phyloP scores from a whole-genome alignment of 2,888 invertebrate species.

The Drosophila ustulata region DNA sequence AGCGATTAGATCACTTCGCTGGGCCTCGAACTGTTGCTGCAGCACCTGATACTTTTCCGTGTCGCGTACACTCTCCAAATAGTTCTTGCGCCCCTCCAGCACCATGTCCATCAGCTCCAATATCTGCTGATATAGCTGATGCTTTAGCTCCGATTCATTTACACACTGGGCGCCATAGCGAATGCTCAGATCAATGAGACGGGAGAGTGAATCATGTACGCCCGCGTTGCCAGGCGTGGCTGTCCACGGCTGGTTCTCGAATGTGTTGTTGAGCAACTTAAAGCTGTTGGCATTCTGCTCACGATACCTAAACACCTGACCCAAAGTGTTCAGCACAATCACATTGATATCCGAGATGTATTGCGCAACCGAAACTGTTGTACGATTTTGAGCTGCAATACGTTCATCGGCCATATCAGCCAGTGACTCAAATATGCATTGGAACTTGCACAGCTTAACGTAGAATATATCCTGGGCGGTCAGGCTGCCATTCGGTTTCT shows the following conservation, averaged over 20 bases:
- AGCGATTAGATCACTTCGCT: conserved; percentile 88
- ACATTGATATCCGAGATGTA: conserved; percentile 87
- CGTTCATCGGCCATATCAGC: conserved; percentile 87
- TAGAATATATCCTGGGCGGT: conserved; percentile 91
- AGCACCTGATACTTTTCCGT: conserved; percentile 87
- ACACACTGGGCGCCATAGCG: conserved; percentile 84
- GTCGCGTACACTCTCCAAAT: conserved; percentile 88
- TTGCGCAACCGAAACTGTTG: conserved; percentile 86
- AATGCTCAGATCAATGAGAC: conserved; percentile 83
- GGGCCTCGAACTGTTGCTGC: conserved; percentile 88
- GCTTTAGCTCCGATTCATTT: conserved; percentile 83
- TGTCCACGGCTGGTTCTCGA: conserved; percentile 92
- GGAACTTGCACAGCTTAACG: conserved; percentile 89
- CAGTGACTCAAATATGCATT: conserved; percentile 88
- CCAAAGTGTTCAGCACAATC: conserved; percentile 87
- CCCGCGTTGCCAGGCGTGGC: conserved; percentile 87
- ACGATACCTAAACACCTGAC: conserved; percentile 88
- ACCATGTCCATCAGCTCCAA: conserved; percentile 90
- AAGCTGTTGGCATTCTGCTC: conserved; percentile 87
- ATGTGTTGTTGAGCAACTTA: conserved; percentile 83
- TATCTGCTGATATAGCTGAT: conserved; percentile 89
- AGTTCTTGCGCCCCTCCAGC: conserved; percentile 89
- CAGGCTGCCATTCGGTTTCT: conserved; percentile 86
- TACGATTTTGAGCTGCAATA: conserved; percentile 87
- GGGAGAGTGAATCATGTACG: conserved; percentile 85